phyloP scores from a whole-genome alignment of 1,140 invertebrate species.

The Leptopilina clavipes region DNA sequence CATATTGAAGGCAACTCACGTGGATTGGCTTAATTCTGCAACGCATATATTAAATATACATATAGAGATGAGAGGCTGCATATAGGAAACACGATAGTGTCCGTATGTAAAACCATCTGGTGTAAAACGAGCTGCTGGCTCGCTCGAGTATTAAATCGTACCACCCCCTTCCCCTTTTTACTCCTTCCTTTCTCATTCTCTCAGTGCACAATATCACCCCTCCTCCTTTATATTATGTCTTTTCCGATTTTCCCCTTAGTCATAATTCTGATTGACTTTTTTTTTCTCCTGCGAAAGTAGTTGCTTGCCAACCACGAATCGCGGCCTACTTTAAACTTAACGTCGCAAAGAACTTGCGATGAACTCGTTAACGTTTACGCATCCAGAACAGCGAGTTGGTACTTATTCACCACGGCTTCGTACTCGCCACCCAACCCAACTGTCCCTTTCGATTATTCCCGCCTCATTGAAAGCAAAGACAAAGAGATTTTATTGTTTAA shows the following conservation, averaged over 20 bases:
- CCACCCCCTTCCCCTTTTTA: slow-evolving; percentile 50
- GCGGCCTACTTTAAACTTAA: slow-evolving; percentile 42
- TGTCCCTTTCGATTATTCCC: slow-evolving; percentile 51
- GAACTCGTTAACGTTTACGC: slow-evolving; percentile 46
- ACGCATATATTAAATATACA: slow-evolving; percentile 37
- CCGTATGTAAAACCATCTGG: slow-evolving; percentile 72
- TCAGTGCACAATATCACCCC: not conserved
- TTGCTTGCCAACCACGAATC: slow-evolving; percentile 9
- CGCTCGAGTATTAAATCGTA: slow-evolving; percentile 74
- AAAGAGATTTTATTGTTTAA: slow-evolving; percentile 8
- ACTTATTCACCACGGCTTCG: not conserved
- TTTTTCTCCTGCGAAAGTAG: not conserved
- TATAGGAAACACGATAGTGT: slow-evolving; percentile 70
- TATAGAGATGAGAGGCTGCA: not conserved
- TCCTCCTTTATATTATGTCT: slow-evolving; percentile 34
- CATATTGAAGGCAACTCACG: slow-evolving; percentile 53
- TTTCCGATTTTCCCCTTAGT: slow-evolving; percentile 42
- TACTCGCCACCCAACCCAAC: slow-evolving; percentile 12
- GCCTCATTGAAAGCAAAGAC: not conserved
- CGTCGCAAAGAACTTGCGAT: slow-evolving; percentile 45
- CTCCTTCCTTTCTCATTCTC: slow-evolving; percentile 43
- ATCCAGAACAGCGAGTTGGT: slow-evolving; percentile 28
- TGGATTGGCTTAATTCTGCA: slow-evolving; percentile 48
- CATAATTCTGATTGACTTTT: slow-evolving; percentile 28
- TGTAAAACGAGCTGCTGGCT: slow-evolving; percentile 73